A percentile compares a stretch with the other conserved stretches of the same genome.
These are phyloP conservation scores for Kradibia gibbosae DNA, from an alignment of 1,140 invertebrate genomes.

Conservation along the genomic window DNA sequence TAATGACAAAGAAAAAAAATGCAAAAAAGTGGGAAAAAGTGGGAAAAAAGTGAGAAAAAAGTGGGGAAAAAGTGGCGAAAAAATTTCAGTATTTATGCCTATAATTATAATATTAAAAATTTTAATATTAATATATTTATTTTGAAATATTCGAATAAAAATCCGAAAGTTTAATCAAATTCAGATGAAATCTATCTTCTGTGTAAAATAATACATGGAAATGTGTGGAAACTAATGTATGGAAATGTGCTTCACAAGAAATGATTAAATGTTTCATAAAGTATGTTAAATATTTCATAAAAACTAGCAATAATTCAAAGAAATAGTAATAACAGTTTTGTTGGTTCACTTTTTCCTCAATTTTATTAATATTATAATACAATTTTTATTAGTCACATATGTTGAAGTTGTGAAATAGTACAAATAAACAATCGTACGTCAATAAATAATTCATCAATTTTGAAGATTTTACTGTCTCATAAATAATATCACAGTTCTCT, in stretches of 20 bases:
- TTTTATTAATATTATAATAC: too few species aligned
- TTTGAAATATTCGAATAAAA: background rate
- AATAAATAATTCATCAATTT: too few species aligned
- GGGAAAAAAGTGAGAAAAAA: too few species aligned
- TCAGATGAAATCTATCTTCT: background rate
- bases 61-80: background rate
- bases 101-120: background rate
- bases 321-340: too few species aligned
- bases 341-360: too few species aligned
- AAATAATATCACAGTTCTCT: too few species aligned
- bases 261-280: conserved; percentile 1
- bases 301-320: background rate
- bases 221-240: background rate
- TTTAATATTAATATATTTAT: background rate
- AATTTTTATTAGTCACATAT: too few species aligned
- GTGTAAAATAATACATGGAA: background rate
- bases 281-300: background rate
- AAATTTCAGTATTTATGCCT: background rate
- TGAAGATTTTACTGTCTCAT: too few species aligned
- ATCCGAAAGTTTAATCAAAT: background rate
- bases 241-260: background rate
- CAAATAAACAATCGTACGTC: too few species aligned
- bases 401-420: too few species aligned
- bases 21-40: too few species aligned
- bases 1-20: too few species aligned